Base-by-base conservation (phyloP, 2,888 invertebrate species). In the Sicus ferrugineus region DNA sequence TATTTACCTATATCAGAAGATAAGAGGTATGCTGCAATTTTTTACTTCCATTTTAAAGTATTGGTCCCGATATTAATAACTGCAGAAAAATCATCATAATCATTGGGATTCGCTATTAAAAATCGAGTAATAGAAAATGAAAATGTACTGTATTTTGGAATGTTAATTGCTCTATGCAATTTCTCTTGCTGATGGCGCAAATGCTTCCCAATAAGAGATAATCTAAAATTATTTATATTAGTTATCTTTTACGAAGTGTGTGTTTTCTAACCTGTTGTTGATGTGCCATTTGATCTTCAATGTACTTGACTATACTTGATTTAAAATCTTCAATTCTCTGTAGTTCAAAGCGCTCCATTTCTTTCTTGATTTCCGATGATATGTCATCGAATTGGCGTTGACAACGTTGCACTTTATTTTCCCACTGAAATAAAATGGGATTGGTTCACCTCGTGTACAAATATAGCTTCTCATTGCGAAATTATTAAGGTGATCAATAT, bases 371-470 rank as follows among this genome's bases (percentile, higher is more conserved):
- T 86, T 94, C 95, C 76, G 92, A 91, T 2, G 95, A 98, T 81
- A 97, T 97, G 80, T 93, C 92, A 83, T 98, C 96, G 86, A 98
- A 98, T 82, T 97, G 97, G 77, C 95, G 94, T 84, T 98, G 96
- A 0, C 97, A 95, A 74, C 97, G 91, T 79, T 97, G 97, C n/a
- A 98, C 97, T 86, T 97, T 97, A 0, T 93, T 89, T 84, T 97
- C 96, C 97, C 96, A 96, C 93, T 96, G 80, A 59, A 84, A 73
- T 28, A 42, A 38, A 46, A 63, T 16, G 38, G n/a, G 16, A 34
- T 54, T 14, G 28, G 28, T 7, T 50, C 58, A 2, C 48, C 31
- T 34, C 19, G 9, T 11, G 30, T 9, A 31, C 54, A n/a, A n/a
- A n/a, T n/a, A n/a, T n/a, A n/a, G n/a, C n/a, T n/a, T n/a, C n/a